A percentile compares a stretch with the other conserved stretches of the same genome.
Conservation (phyloP, 1,140 invertebrate genomes). For the Anastrepha obliqua region DNA sequence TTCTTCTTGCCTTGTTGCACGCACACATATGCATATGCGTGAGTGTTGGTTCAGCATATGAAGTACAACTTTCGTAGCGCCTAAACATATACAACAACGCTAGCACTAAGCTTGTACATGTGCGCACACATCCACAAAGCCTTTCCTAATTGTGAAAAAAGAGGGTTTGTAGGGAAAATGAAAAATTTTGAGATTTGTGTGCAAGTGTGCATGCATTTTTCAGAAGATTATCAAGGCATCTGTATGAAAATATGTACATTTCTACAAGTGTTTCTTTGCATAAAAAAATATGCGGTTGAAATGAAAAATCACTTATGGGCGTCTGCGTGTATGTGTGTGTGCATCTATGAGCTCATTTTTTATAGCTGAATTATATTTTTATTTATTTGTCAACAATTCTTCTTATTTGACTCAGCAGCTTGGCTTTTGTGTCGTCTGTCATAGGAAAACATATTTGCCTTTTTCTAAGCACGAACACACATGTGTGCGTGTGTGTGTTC, state of each 20-base stretch:
- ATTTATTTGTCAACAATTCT: constrained; percentile 15
- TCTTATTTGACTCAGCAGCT: background rate
- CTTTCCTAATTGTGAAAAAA: background rate
- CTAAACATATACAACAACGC: background rate
- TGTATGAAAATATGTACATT: background rate
- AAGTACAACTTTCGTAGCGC: background rate
- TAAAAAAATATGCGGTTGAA: no score
- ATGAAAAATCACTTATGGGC: no score
- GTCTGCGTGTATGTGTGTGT: no score
- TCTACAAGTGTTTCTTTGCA: background rate
- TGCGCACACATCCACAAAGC: background rate
- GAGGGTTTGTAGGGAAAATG: background rate
- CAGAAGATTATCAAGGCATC: background rate
- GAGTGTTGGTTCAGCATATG: background rate
- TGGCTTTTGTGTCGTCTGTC: background rate
- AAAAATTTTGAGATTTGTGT: background rate
- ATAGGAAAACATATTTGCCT: background rate
- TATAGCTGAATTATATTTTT: background rate
- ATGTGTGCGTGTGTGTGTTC: background rate
- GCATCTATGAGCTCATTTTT: no score
- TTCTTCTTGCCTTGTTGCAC: no score
- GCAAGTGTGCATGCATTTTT: background rate
- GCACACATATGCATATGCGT: background rate
- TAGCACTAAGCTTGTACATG: background rate
- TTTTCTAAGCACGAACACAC: background rate